Conservation (phyloP, 1,140 invertebrate species). For the Trypoxylus dichotomus region DNA sequence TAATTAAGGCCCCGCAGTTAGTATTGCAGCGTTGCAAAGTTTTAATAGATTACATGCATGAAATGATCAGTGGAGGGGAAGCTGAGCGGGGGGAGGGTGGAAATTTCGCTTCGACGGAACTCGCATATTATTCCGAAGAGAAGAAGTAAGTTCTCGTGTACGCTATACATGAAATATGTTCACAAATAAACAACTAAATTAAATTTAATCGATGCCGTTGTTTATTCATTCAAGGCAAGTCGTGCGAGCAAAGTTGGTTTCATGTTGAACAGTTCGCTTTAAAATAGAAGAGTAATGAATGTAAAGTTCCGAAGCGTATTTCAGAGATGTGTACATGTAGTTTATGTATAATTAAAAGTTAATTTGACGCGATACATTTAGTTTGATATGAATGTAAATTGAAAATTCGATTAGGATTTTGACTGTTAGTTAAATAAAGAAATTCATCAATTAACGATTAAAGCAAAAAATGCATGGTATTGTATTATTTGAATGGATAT, state of each 20-base stretch:
- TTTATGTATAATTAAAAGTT: too few species aligned
- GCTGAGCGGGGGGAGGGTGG: background rate
- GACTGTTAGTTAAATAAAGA: too few species aligned
- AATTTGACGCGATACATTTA: too few species aligned
- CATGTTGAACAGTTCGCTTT: too few species aligned
- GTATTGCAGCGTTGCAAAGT: background rate
- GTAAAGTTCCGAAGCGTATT: too few species aligned
- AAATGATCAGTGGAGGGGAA: background rate
- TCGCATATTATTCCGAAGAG: background rate
- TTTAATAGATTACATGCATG: constrained; percentile 7
- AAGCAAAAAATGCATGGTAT: too few species aligned
- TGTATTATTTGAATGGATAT: too few species aligned
- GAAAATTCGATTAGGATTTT: too few species aligned
- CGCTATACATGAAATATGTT: background rate
- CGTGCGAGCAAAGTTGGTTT: background rate
- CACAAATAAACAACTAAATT: background rate
- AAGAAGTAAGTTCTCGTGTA: background rate
- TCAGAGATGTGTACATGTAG: too few species aligned
- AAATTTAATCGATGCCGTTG: background rate
- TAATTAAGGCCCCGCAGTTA: background rate
- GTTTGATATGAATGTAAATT: too few species aligned
- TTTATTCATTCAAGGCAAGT: background rate
- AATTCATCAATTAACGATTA: too few species aligned
- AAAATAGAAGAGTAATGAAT: too few species aligned
- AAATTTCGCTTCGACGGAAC: background rate